Evolutionary conservation across 2,797 vertebrate species (phyloP), one percentile per base, ranked within the genome.

Genomic region (Sebastiscus tertius): DNA sequence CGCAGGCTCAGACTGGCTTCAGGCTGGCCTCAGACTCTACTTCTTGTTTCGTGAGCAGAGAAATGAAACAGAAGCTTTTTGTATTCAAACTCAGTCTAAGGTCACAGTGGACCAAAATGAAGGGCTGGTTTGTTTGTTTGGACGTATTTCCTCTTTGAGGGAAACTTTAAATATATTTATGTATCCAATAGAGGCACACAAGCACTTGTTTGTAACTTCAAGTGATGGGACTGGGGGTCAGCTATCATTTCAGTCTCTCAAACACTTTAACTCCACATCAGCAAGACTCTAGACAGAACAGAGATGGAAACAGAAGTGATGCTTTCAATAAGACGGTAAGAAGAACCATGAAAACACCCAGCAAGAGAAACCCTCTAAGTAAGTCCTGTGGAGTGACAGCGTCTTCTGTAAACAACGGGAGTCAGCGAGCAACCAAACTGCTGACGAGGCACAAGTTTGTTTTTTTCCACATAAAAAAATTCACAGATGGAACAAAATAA

Each of bases 391-490:
- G 60, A 79, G 55, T 13, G 68, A 79, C 60, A 22, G 61, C 14
- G 22, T 79, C 86, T 81, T 81, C 80, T 81, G 59, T 68, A 76
- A 77, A 85, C 74, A 71, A 27, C 22, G 7, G 8, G 11, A 76
- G 56, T 62, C 72, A n/a, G 46, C 11, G 7, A 62, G 55, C 72
- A 61, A 31, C 26, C 56, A 20, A 70, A 73, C 49, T 70, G 83
- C 85, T 75, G 80, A 85, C 4, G 6, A 54, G 34, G 75, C 72
- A 58, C 13, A 46, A 29, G 12, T n/a, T 16, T 9, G 1, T 26
- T 33, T 61, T n/a, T 66, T 59, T 42, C 34, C 20, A 27, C 18
- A 42, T 22, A 64, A 31, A 64, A 64, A 31, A 22, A 34, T 12
- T 24, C 13, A 39, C 13, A 39, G 36, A 39, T 12, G 6, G 12